A percentile compares a stretch with the other conserved stretches of the same genome.
Evolutionary conservation across 92 coral and sea anemone genomes (phyloP).

Genomic region (Virgularia gustaviana): DNA sequence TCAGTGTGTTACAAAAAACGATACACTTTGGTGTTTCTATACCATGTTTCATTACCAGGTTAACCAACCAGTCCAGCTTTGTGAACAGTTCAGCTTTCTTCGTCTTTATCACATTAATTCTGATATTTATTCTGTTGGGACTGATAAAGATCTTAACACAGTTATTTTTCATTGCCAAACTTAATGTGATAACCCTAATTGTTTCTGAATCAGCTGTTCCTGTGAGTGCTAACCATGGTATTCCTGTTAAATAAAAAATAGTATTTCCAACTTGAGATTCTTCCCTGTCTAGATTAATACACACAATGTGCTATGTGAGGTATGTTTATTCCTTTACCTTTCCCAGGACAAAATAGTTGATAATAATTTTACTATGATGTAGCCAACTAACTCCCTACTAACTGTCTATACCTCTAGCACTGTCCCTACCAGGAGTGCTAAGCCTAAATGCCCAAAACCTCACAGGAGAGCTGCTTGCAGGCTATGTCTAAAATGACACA

Average conservation of each 20-base stretch:
- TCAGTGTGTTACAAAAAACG: conserved; percentile 53
- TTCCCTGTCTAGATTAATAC: too few relatives aligned
- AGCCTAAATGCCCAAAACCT: too few relatives aligned
- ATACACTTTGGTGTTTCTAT: conserved; percentile 45
- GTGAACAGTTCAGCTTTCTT: conserved; percentile 33
- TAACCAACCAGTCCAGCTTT: conserved; percentile 43
- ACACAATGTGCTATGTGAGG: too few relatives aligned
- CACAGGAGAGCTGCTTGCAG: too few relatives aligned
- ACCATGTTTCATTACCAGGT: conserved; percentile 39
- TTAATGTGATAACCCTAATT: conserved; percentile 1
- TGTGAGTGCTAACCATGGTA: conserved; percentile 47
- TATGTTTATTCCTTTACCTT: too few relatives aligned
- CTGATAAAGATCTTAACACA: conserved; percentile 27
- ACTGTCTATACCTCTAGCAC: too few relatives aligned
- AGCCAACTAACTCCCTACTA: too few relatives aligned
- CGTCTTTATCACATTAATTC: conserved; percentile 43
- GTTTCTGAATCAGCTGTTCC: conserved; percentile 50
- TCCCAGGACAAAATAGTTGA: too few relatives aligned
- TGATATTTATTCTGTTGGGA: conserved; percentile 51
- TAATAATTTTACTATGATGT: neutral
- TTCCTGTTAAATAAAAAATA: conserved; percentile 7
- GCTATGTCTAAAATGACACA: too few relatives aligned
- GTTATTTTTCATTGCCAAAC: conserved; percentile 1
- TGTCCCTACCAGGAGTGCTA: too few relatives aligned
- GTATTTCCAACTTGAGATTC: too few relatives aligned